Evolutionary conservation across 2,113 vertebrate genomes (phyloP).

Genomic region (Ovibos moschatus): DNA sequence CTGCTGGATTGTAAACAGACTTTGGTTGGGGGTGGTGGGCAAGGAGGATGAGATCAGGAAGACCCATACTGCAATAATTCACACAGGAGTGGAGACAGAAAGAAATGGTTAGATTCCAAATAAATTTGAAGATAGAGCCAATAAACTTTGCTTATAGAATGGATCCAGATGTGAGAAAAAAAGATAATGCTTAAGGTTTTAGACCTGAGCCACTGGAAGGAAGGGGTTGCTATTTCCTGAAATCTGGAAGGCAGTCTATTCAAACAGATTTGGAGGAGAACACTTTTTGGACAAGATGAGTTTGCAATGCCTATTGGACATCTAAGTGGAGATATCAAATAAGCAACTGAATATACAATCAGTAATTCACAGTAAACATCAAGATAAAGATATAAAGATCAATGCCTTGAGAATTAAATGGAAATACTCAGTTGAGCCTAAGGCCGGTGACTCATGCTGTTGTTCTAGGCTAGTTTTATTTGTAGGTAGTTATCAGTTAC

Average conservation of each 20-base stretch:
- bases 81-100: background rate
- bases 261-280: background rate
- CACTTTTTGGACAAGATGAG: background rate
- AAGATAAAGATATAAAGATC: background rate
- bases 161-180: background rate
- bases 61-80: background rate
- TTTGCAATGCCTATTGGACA: background rate
- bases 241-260: background rate
- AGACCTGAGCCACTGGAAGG: background rate
- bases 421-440: background rate
- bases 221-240: background rate
- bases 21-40: accelerated
- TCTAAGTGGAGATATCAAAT: background rate
- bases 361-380: background rate
- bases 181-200: background rate
- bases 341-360: background rate
- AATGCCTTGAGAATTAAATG: background rate
- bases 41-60: background rate
- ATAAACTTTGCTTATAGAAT: background rate
- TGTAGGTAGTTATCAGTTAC: background rate
- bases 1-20: background rate
- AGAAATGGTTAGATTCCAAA: background rate
- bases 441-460: background rate
- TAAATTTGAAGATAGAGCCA: background rate
- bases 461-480: constrained; percentile 11